phyloP scores from a whole-genome alignment of 1,140 invertebrate genomes.

The Aphelenchoides fujianensis region DNA sequence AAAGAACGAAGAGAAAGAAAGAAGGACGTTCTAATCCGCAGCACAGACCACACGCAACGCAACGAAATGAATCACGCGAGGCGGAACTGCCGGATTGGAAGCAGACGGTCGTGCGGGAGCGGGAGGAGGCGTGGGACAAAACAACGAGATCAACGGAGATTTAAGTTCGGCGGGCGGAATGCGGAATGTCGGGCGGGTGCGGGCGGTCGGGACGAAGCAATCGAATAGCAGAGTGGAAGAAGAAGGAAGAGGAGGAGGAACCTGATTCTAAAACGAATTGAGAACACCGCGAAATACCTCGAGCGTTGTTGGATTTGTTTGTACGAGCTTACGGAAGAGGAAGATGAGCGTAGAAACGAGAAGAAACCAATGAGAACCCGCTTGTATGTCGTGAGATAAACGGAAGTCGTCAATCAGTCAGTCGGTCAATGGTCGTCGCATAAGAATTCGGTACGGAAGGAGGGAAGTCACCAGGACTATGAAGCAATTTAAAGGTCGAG shows the following conservation, averaged over 20 bases:
- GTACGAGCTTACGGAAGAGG: background rate
- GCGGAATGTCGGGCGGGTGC: background rate
- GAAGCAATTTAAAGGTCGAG: too few relatives aligned
- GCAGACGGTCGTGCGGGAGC: background rate
- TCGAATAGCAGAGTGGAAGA: background rate
- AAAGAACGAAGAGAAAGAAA: too few relatives aligned
- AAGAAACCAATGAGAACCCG: background rate
- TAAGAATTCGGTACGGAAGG: background rate
- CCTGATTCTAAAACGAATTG: constrained; percentile 8
- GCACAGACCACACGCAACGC: too few relatives aligned
- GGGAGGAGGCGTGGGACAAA: background rate
- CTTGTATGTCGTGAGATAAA: too few relatives aligned
- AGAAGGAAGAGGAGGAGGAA: background rate
- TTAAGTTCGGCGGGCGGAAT: background rate
- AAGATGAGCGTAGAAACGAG: background rate
- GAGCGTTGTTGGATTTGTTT: background rate
- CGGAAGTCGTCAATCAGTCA: background rate
- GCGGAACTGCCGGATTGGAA: background rate
- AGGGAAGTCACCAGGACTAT: background rate
- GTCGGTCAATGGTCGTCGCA: background rate
- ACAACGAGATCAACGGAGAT: background rate
- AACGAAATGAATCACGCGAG: background rate
- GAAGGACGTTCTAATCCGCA: too few relatives aligned
- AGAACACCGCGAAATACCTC: constrained; percentile 8
- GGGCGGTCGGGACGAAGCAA: background rate